Percentiles rank a stretch among this genome's conserved stretches.
Evolutionary conservation across 2,888 invertebrate species (phyloP).

Genomic region (Scaptomyza tumidula): DNA sequence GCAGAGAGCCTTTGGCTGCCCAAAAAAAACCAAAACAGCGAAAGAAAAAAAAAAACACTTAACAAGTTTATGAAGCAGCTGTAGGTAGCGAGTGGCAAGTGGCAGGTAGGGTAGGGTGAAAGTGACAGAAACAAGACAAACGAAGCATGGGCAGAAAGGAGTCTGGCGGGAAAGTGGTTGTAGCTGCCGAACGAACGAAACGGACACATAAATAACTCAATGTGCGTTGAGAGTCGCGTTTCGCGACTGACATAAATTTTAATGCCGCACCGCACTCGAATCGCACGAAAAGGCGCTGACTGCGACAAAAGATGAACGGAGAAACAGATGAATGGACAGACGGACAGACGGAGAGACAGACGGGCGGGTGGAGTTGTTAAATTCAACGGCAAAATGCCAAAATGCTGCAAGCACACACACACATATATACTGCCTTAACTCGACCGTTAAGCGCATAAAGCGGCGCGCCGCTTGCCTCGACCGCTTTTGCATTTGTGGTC

Average conservation of each 20-base stretch:
- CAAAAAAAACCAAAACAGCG: slow-evolving; percentile 2
- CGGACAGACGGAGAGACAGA: neutral
- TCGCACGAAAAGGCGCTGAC: slow-evolving; percentile 58
- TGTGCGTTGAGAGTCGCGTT: slow-evolving; percentile 58
- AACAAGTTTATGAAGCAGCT: slow-evolving; percentile 61
- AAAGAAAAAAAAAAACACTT: slow-evolving; percentile 46
- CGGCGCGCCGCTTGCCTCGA: slow-evolving; percentile 33
- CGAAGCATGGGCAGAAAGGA: neutral
- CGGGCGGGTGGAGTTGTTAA: slow-evolving; percentile 41
- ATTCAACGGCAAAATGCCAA: slow-evolving; percentile 43
- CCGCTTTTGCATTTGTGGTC: slow-evolving; percentile 61
- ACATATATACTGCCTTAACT: slow-evolving; percentile 41
- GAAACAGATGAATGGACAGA: slow-evolving; percentile 21
- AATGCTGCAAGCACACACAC: slow-evolving; percentile 28
- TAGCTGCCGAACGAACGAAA: slow-evolving; percentile 12
- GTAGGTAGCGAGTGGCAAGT: neutral
- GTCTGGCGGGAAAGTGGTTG: neutral
- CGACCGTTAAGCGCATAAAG: slow-evolving; percentile 60
- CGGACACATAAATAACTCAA: slow-evolving; percentile 62
- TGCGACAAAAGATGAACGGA: slow-evolving; percentile 46
- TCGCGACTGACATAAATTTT: slow-evolving; percentile 61
- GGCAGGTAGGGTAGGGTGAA: neutral
- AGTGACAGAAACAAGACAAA: slow-evolving; percentile 1
- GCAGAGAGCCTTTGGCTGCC: slow-evolving; percentile 32
- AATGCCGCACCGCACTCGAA: slow-evolving; percentile 47